Conservation (phyloP, 2,113 vertebrate genomes). For the Grallaria varia region DNA sequence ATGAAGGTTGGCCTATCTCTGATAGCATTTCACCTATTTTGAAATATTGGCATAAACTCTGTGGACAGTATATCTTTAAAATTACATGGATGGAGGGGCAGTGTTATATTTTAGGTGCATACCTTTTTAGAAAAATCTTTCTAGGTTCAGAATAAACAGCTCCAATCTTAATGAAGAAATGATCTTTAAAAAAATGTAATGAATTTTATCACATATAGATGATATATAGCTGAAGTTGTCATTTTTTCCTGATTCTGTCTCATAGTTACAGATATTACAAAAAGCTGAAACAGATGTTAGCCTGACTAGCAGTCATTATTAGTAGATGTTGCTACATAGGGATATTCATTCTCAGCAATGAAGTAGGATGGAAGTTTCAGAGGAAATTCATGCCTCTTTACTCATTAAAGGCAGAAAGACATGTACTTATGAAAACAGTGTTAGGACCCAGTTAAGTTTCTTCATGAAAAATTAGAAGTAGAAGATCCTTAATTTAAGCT, state of each 20-base stretch:
- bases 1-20: constrained; percentile 49
- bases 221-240: not conserved
- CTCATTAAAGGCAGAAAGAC: constrained; percentile 1
- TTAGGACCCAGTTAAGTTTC: not conserved
- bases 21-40: constrained; percentile 31
- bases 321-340: not conserved
- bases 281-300: not conserved
- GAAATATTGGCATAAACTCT: constrained; percentile 35
- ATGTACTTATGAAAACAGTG: not conserved
- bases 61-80: constrained; percentile 12
- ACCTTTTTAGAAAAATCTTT: not conserved
- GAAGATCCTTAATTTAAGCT: not conserved
- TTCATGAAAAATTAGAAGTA: not conserved
- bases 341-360: not conserved
- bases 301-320: not conserved
- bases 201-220: constrained; percentile 3
- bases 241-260: not conserved
- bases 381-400: not conserved
- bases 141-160: not conserved
- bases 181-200: not conserved
- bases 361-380: not conserved
- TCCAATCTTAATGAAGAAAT: constrained; percentile 11
- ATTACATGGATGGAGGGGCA: not conserved
- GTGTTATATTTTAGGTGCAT: not conserved
- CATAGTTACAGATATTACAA: not conserved